Conservation (phyloP, 2,888 invertebrate species). For the Troglohyphantes excavatus region DNA sequence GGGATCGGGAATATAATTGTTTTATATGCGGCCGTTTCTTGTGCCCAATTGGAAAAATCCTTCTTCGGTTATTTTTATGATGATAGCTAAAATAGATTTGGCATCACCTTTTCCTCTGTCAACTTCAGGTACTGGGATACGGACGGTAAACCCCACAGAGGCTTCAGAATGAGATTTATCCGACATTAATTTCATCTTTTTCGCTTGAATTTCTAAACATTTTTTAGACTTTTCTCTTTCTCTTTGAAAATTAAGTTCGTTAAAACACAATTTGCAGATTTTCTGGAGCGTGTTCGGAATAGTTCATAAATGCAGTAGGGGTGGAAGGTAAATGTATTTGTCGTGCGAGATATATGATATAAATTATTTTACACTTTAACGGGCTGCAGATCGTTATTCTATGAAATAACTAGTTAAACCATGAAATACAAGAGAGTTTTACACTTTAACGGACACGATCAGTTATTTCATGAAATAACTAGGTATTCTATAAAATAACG, state of each 20-base stretch:
- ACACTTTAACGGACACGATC: constrained; percentile 73
- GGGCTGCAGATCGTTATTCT: constrained; percentile 29
- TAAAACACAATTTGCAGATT: too few relatives aligned
- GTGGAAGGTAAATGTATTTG: constrained; percentile 62
- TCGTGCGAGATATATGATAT: constrained; percentile 30
- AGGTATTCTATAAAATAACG: constrained; percentile 64
- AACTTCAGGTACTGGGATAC: constrained; percentile 57
- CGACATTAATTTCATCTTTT: too few relatives aligned
- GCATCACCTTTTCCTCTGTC: constrained; percentile 63
- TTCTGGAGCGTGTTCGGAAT: too few relatives aligned
- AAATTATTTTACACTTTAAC: constrained; percentile 32
- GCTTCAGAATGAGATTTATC: too few relatives aligned
- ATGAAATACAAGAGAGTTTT: constrained; percentile 72
- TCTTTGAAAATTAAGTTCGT: too few relatives aligned
- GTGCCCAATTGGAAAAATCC: too few relatives aligned
- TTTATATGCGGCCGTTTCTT: too few relatives aligned
- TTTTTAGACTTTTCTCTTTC: too few relatives aligned
- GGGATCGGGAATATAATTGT: too few relatives aligned
- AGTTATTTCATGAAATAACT: constrained; percentile 71
- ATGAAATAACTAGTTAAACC: constrained; percentile 71
- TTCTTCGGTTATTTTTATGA: constrained; percentile 63
- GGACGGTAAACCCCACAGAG: too few relatives aligned
- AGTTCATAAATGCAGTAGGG: constrained; percentile 74
- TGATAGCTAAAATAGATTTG: constrained; percentile 70
- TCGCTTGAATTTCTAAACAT: too few relatives aligned